These are phyloP conservation scores for Heterodera carotae DNA, from an alignment of 1,140 invertebrate species.

Conservation along the genomic window DNA sequence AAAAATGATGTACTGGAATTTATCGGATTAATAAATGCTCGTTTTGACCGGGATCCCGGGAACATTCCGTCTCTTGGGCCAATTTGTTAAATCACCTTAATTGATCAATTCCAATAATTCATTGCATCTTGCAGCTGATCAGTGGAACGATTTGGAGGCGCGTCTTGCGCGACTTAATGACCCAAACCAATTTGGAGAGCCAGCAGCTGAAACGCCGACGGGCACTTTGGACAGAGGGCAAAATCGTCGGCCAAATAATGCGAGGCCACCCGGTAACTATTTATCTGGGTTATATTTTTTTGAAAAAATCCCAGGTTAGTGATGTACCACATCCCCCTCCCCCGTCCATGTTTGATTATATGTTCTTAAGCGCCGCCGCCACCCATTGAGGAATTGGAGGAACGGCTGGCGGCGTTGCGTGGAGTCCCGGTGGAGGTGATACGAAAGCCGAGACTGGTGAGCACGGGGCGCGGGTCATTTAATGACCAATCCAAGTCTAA, in stretches of 20 bases:
- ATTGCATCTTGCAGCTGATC: not conserved
- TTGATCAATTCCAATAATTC: too few species aligned
- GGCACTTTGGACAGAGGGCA: not conserved
- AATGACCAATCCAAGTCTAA: too few species aligned
- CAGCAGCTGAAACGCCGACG: not conserved
- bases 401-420: constrained; percentile 30
- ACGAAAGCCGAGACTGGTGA: constrained; percentile 32
- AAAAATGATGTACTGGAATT: too few species aligned
- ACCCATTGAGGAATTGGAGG: constrained; percentile 23
- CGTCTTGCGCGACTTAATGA: constrained; percentile 15
- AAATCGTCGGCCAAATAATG: not conserved
- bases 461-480: not conserved
- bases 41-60: not conserved
- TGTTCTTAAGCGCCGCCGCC: not conserved
- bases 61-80: too few species aligned
- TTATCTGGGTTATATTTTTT: too few species aligned
- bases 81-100: too few species aligned
- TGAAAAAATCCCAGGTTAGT: too few species aligned
- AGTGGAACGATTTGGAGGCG: constrained; percentile 18
- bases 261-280: not conserved
- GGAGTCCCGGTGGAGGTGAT: constrained; percentile 34
- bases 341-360: too few species aligned
- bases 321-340: too few species aligned
- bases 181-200: not conserved
- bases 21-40: too few species aligned